Evolutionary conservation across 2,797 vertebrate genomes (phyloP).

Genomic region (Scleropages formosus): DNA sequence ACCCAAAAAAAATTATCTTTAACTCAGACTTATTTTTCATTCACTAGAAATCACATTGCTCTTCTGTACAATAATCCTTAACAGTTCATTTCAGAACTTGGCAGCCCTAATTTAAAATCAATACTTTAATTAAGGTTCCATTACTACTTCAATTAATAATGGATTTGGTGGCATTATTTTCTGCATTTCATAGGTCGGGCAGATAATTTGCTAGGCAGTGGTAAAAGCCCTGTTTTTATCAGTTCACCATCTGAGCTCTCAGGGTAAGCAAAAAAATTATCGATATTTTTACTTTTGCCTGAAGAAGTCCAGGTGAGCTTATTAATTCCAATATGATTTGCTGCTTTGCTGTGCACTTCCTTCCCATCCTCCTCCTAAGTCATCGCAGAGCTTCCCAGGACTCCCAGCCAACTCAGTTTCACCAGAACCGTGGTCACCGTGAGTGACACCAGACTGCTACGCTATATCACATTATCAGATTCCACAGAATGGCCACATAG

Average conservation of each 20-base stretch:
- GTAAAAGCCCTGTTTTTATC: not conserved
- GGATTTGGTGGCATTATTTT: not conserved
- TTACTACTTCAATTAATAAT: not conserved
- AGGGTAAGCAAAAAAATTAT: not conserved
- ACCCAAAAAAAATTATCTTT: slow-evolving; percentile 43
- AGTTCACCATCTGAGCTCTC: no score
- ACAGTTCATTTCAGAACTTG: not conserved
- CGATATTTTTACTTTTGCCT: slow-evolving; percentile 5
- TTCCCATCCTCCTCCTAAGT: not conserved
- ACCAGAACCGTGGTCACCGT: slow-evolving; percentile 33
- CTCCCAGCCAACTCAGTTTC: slow-evolving; percentile 4
- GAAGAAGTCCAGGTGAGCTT: slow-evolving; percentile 1
- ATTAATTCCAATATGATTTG: no score
- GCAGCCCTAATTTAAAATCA: not conserved
- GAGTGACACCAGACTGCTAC: slow-evolving; percentile 56
- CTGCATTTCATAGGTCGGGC: not conserved
- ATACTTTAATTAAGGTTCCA: no score
- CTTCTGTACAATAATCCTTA: not conserved
- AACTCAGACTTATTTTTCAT: not conserved
- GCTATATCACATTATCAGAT: slow-evolving; percentile 44
- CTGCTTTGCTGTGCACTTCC: not conserved
- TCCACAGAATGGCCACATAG: slow-evolving; percentile 46
- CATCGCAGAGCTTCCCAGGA: not conserved
- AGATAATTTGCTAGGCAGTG: not conserved
- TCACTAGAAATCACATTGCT: not conserved